Conservation (phyloP, 1,140 invertebrate species). For the Hylaeus anthracinus region DNA sequence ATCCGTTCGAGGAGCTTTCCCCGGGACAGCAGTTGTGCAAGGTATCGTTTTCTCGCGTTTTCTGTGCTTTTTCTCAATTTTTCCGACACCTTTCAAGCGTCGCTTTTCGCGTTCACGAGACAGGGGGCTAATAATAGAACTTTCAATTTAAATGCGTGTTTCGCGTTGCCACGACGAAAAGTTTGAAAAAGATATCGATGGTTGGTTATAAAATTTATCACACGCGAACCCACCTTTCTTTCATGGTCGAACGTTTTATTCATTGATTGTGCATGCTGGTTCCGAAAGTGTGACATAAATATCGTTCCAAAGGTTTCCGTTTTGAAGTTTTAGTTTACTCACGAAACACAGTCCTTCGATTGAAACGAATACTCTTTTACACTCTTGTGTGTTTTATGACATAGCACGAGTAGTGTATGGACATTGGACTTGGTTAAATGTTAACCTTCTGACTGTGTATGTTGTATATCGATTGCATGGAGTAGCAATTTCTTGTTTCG, state of each 20-base stretch:
- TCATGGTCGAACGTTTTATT: neutral
- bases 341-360: neutral
- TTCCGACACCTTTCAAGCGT: constrained; percentile 18
- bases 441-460: too few relatives aligned
- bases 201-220: neutral
- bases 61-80: constrained; percentile 4
- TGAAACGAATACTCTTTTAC: constrained; percentile 13
- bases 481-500: too few relatives aligned
- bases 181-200: neutral
- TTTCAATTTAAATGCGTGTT: constrained; percentile 45
- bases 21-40: constrained; percentile 97
- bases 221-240: neutral
- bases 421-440: neutral
- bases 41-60: constrained; percentile 82
- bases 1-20: constrained; percentile 97
- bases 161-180: neutral
- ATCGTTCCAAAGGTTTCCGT: neutral
- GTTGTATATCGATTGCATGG: too few relatives aligned
- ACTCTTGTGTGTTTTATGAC: constrained; percentile 3
- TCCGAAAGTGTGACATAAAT: neutral
- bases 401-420: constrained; percentile 4
- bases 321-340: neutral
- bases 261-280: neutral
- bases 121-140: constrained; percentile 56
- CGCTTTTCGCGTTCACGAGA: constrained; percentile 27